These are phyloP conservation scores for Choloepus hoffmanni DNA, from an alignment of 2,113 vertebrate genomes.

Conservation along the genomic window DNA sequence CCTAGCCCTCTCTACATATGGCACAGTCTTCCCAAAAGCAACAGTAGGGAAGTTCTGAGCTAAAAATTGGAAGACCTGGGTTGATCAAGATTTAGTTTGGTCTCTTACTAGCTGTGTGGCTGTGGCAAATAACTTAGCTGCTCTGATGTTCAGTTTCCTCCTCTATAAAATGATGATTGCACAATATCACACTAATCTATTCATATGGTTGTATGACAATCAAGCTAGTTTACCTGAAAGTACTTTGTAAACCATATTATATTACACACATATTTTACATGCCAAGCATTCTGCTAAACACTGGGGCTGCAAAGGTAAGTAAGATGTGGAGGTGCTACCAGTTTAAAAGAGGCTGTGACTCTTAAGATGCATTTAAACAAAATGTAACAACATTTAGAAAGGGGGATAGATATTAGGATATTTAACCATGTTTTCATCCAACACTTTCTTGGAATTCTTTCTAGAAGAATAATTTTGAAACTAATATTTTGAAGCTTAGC, in stretches of 20 bases:
- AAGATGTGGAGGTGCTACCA: neutral
- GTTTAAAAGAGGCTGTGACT: neutral
- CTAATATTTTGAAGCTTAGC: neutral
- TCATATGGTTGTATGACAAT: neutral
- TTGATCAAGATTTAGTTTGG: too few species aligned
- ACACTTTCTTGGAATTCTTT: neutral
- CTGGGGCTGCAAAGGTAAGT: neutral
- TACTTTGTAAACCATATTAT: neutral
- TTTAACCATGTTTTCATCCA: constrained; percentile 12
- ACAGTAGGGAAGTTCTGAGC: neutral
- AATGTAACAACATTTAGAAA: neutral
- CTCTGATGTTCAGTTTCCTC: neutral
- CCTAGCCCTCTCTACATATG: neutral
- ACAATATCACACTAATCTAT: neutral
- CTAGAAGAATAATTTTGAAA: neutral
- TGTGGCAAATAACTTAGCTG: neutral
- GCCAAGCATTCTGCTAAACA: neutral
- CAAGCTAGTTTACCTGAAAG: neutral
- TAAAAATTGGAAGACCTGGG: neutral
- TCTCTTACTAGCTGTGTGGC: neutral
- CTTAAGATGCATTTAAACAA: neutral
- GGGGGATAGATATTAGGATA: neutral
- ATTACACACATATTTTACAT: neutral
- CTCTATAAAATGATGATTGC: neutral
- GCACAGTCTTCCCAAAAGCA: neutral